phyloP scores from a whole-genome alignment of 1,140 invertebrate genomes.

The Callitettix versicolor region DNA sequence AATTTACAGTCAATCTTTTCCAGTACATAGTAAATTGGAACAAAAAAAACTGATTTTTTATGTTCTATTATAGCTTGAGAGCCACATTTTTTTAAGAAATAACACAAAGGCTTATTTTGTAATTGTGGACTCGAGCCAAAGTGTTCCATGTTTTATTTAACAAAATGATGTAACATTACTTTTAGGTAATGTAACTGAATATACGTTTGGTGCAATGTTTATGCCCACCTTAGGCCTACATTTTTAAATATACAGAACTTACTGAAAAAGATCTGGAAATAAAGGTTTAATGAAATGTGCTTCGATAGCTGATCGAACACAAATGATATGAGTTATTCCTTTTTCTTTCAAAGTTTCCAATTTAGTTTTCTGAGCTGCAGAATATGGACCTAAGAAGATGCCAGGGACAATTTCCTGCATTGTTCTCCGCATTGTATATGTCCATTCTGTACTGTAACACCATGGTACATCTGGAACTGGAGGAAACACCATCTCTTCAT shows the following conservation, averaged over 20 bases:
- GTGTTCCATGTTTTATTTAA: no score
- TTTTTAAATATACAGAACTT: background rate
- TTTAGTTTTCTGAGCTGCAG: slow-evolving; percentile 41
- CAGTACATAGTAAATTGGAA: no score
- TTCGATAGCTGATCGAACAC: slow-evolving; percentile 53
- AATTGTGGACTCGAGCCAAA: no score
- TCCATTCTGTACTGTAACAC: slow-evolving; percentile 40
- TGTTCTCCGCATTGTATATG: slow-evolving; percentile 48
- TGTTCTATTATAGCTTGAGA: no score
- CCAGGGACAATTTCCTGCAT: slow-evolving; percentile 65
- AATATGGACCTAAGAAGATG: slow-evolving; percentile 56
- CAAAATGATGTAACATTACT: no score
- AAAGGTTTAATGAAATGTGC: slow-evolving; percentile 54
- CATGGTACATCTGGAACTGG: no score
- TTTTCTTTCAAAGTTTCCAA: slow-evolving; percentile 39
- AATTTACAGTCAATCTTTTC: no score
- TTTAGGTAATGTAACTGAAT: no score
- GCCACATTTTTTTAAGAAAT: no score
- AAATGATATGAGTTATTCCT: slow-evolving; percentile 59
- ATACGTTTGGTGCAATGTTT: background rate
- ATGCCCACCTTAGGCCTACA: background rate
- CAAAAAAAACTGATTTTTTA: no score
- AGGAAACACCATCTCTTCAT: no score
- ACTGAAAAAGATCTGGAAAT: slow-evolving; percentile 39
- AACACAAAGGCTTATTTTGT: no score